Percentiles rank a stretch among this genome's conserved stretches.
Conservation (phyloP, 1,140 invertebrate species). For the Brachionus rotundiformis region DNA sequence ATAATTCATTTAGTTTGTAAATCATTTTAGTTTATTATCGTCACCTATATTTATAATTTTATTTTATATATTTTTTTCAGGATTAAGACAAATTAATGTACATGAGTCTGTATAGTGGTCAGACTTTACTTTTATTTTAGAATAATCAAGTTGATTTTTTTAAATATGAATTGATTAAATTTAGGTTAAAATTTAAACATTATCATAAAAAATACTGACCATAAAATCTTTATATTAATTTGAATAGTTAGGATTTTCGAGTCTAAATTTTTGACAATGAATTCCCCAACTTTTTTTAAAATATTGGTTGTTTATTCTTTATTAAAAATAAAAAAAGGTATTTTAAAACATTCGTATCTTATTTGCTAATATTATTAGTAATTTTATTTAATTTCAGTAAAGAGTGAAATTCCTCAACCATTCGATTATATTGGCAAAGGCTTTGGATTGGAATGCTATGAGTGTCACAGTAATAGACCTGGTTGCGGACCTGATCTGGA, state of each 20-base stretch:
- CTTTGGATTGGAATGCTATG: conserved; percentile 48
- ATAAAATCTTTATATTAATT: neutral
- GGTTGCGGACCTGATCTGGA: conserved; percentile 45
- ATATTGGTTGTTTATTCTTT: neutral
- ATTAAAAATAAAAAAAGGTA: conserved; percentile 17
- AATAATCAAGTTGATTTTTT: neutral
- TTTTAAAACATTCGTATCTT: neutral
- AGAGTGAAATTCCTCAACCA: conserved; percentile 46
- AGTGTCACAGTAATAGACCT: conserved; percentile 49
- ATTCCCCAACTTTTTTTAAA: neutral
- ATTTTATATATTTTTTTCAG: neutral
- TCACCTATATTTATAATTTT: neutral
- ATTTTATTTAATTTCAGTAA: neutral
- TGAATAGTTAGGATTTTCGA: neutral
- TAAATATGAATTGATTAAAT: neutral
- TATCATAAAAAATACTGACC: conserved; percentile 33
- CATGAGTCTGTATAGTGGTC: neutral
- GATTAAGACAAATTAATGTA: neutral
- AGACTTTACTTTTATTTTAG: neutral
- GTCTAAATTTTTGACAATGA: neutral
- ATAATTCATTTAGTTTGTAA: neutral
- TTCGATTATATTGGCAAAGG: conserved; percentile 44
- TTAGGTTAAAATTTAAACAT: neutral
- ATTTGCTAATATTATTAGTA: neutral
- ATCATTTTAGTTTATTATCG: too few species aligned